phyloP scores from a whole-genome alignment of 2,113 vertebrate genomes.

The Chunga burmeisteri region DNA sequence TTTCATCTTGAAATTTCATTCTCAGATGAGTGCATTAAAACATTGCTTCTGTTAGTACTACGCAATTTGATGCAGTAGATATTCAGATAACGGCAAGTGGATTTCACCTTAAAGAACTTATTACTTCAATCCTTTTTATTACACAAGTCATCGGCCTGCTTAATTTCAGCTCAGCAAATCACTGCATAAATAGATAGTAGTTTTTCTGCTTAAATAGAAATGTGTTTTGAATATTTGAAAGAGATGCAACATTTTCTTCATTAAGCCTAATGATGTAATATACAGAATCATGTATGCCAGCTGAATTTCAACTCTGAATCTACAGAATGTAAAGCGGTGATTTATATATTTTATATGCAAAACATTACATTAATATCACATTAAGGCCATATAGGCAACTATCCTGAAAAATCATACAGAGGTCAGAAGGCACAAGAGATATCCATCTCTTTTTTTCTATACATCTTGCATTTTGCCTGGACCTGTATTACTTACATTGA shows the following conservation, averaged over 20 bases:
- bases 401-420: neutral
- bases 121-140: constrained; percentile 23
- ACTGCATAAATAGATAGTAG: neutral
- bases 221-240: neutral
- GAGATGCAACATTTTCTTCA: neutral
- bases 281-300: neutral
- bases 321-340: neutral
- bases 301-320: neutral
- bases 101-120: constrained; percentile 22
- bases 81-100: neutral
- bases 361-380: neutral
- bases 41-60: neutral
- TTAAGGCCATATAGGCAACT: neutral
- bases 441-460: neutral
- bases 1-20: constrained; percentile 17
- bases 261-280: neutral
- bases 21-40: constrained; percentile 16
- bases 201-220: neutral
- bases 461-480: neutral
- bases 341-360: neutral
- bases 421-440: neutral
- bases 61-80: neutral
- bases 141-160: neutral
- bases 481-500: neutral
- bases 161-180: neutral